Evolutionary conservation across 2,113 vertebrate genomes (phyloP).

Genomic region (Laterallus jamaicensis): DNA sequence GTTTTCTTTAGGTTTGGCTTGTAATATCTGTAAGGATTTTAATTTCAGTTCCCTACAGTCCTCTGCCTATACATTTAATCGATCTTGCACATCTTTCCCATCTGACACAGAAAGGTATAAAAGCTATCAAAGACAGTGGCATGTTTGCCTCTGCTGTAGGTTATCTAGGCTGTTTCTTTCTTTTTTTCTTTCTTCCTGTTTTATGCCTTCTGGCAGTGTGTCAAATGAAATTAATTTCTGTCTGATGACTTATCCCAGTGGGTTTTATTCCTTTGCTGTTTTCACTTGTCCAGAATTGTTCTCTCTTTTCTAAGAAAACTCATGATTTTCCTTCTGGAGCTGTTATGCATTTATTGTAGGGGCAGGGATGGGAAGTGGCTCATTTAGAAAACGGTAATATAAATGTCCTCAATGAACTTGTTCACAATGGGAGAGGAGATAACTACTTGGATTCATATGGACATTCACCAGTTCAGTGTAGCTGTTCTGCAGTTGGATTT

Average conservation of each 20-base stretch:
- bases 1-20: neutral
- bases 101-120: neutral
- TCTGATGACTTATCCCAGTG: neutral
- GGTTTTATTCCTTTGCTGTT: neutral
- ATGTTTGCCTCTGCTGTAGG: neutral
- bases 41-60: neutral
- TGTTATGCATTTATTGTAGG: accelerated
- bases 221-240: neutral
- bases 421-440: neutral
- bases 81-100: neutral
- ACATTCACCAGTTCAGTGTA: neutral
- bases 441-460: neutral
- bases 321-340: neutral
- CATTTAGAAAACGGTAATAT: neutral
- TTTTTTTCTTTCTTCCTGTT: neutral
- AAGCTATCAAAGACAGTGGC: neutral
- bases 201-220: neutral
- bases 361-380: neutral
- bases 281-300: neutral
- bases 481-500: accelerated
- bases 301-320: neutral
- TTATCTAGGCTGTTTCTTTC: neutral
- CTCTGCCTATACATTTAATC: neutral
- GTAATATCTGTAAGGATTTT: neutral
- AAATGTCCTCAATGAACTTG: neutral